Percentiles rank a stretch among this genome's conserved stretches.
Conservation (phyloP, 1,140 invertebrate genomes). For the Pemphigus obesinymphae region DNA sequence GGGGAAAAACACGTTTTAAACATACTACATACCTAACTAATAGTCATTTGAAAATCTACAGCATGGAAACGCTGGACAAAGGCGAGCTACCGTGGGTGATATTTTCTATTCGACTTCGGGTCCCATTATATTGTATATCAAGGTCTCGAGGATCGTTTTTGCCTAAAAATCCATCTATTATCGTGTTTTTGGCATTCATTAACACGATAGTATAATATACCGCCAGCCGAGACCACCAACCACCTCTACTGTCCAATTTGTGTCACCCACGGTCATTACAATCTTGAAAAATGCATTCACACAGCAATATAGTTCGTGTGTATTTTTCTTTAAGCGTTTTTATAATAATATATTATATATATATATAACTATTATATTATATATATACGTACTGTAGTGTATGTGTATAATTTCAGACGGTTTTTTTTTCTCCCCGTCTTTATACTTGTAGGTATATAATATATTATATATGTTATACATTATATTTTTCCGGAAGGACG, state of each 20-base stretch:
- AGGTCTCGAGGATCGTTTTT: background rate
- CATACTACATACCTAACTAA: no score
- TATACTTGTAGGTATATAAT: no score
- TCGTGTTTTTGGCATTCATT: background rate
- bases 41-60: background rate
- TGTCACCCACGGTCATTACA: background rate
- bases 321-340: background rate
- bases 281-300: background rate
- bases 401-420: background rate
- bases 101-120: background rate
- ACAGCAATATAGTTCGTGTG: background rate
- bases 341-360: background rate
- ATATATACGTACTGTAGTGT: background rate
- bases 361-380: no score
- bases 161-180: slow-evolving; percentile 17
- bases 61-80: background rate
- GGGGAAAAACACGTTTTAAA: no score
- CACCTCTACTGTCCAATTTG: background rate
- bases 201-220: background rate
- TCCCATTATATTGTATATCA: background rate
- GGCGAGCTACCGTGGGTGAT: background rate
- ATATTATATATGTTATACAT: background rate
- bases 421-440: background rate
- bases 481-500: background rate
- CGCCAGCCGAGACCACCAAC: background rate